A percentile compares a stretch with the other conserved stretches of the same genome.
phyloP scores from a whole-genome alignment of 2,888 invertebrate genomes.

The Chrysotoxum bicinctum region DNA sequence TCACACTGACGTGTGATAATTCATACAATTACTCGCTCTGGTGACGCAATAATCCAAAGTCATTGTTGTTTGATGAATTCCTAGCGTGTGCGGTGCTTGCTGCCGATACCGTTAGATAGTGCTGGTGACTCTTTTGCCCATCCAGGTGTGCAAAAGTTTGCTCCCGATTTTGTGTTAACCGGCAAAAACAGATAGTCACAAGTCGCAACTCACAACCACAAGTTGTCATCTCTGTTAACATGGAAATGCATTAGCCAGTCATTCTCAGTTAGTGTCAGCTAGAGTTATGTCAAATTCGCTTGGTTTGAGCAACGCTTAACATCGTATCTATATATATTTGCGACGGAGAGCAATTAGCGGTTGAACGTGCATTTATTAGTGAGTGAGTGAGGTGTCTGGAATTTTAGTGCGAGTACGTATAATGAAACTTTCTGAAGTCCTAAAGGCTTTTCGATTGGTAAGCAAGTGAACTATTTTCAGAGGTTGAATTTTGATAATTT shows the following conservation, averaged over 20 bases:
- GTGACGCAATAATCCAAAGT: constrained; percentile 62
- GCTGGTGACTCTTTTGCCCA: constrained; percentile 42
- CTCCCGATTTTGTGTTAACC: constrained; percentile 49
- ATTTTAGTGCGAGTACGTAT: not conserved
- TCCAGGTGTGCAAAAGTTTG: constrained; percentile 65
- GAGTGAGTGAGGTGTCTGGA: not conserved
- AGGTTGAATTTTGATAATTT: constrained; percentile 7
- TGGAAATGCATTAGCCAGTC: constrained; percentile 58
- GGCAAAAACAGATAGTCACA: constrained; percentile 25
- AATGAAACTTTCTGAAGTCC: constrained; percentile 63
- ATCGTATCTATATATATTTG: not conserved
- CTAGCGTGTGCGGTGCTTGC: not conserved
- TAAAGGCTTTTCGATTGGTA: constrained; percentile 56
- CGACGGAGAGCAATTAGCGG: constrained; percentile 48
- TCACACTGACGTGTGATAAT: constrained; percentile 64
- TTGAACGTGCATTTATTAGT: constrained; percentile 14
- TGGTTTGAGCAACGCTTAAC: constrained; percentile 47
- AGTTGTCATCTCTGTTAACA: constrained; percentile 47
- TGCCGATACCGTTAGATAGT: not conserved
- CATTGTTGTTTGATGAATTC: constrained; percentile 66
- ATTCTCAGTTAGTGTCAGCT: constrained; percentile 59
- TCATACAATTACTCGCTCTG: constrained; percentile 71
- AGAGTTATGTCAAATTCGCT: constrained; percentile 11
- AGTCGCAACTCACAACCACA: constrained; percentile 26
- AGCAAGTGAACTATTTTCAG: not conserved